Percentiles rank a stretch among this genome's conserved stretches.
Conservation (phyloP, 2,888 invertebrate genomes). For the Acronicta leporina region DNA sequence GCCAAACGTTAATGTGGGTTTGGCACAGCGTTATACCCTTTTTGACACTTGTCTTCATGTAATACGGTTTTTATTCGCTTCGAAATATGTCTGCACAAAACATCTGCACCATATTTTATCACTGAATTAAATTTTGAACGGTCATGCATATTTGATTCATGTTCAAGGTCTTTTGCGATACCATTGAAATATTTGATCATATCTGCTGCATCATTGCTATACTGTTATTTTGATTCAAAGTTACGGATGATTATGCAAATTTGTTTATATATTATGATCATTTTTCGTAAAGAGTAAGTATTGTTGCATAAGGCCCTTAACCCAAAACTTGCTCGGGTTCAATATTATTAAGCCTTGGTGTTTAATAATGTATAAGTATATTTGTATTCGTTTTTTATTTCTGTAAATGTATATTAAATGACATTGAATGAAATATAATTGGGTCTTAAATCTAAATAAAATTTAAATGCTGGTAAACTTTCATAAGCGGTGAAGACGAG, state of each 20-base stretch:
- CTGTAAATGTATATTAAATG: too few relatives aligned
- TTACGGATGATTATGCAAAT: slow-evolving; percentile 28
- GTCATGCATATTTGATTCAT: slow-evolving; percentile 51
- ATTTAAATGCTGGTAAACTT: too few relatives aligned
- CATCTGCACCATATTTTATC: slow-evolving; percentile 56
- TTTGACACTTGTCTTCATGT: slow-evolving; percentile 46
- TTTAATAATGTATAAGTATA: too few relatives aligned
- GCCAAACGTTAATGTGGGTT: slow-evolving; percentile 36
- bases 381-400: too few relatives aligned
- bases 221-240: slow-evolving; percentile 33
- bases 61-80: slow-evolving; percentile 46
- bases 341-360: neutral
- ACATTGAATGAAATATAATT: too few relatives aligned
- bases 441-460: too few relatives aligned
- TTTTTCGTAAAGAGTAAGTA: slow-evolving; percentile 3
- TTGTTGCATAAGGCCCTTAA: slow-evolving; percentile 19
- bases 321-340: slow-evolving; percentile 8
- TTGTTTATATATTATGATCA: neutral
- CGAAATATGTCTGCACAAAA: slow-evolving; percentile 33
- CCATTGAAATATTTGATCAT: slow-evolving; percentile 33
- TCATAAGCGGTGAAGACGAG: too few relatives aligned
- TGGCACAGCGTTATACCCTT: slow-evolving; percentile 34
- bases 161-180: slow-evolving; percentile 44
- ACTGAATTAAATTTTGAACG: slow-evolving; percentile 51
- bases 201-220: slow-evolving; percentile 27